These are phyloP conservation scores for Drosophila nr. perissopoda DNA, from an alignment of 2,888 invertebrate genomes.

Conservation along the genomic window DNA sequence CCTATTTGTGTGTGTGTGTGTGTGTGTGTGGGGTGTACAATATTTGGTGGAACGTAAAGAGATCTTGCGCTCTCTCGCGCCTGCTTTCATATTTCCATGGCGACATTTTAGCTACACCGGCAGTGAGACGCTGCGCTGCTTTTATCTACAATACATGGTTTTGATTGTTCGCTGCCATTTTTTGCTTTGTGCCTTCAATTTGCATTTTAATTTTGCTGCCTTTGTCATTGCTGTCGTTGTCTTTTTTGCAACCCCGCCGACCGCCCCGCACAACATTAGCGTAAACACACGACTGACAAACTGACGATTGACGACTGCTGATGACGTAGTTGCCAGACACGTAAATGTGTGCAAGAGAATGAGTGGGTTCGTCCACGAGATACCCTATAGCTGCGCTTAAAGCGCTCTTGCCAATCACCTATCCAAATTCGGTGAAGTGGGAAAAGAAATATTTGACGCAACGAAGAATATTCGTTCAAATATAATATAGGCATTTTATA, in stretches of 20 bases:
- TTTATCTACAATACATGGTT: slow-evolving; percentile 47
- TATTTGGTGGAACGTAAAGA: neutral
- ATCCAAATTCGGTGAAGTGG: neutral
- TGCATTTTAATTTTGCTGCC: slow-evolving; percentile 71
- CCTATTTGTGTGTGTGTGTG: neutral
- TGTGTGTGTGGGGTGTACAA: neutral
- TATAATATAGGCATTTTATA: neutral
- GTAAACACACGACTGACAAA: slow-evolving; percentile 25
- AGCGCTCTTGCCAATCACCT: neutral
- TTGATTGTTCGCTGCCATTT: slow-evolving; percentile 67
- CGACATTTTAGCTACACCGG: slow-evolving; percentile 58
- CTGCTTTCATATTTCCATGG: slow-evolving; percentile 63
- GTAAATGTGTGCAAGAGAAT: neutral
- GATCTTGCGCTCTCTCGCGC: neutral
- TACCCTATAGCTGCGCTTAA: slow-evolving; percentile 20
- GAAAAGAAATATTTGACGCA: neutral
- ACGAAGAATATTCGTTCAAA: neutral
- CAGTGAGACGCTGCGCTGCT: slow-evolving; percentile 41
- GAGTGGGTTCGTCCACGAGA: neutral
- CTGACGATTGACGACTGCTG: slow-evolving; percentile 39
- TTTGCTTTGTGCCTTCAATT: slow-evolving; percentile 77
- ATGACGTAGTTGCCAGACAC: slow-evolving; percentile 45
- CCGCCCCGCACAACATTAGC: neutral
- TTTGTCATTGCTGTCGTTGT: slow-evolving; percentile 16
- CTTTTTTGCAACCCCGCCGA: slow-evolving; percentile 1